Evolutionary conservation across 2,797 vertebrate genomes (phyloP), one percentile per base, ranked within the genome.

Genomic region (Pogoniulus pusillus): DNA sequence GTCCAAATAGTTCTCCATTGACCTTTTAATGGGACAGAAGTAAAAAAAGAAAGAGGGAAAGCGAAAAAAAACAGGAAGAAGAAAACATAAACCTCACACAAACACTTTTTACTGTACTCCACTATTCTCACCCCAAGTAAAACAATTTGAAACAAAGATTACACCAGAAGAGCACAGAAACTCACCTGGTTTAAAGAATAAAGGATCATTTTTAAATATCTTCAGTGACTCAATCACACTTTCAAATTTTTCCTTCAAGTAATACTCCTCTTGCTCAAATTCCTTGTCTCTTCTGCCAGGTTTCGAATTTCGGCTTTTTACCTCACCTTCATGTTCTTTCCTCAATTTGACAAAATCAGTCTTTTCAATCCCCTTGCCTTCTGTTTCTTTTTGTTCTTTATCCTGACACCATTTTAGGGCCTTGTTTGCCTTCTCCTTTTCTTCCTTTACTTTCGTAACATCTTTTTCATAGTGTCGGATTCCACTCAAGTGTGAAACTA

Each of bases 381-480:
- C 96, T 73, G 94, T 96, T 80, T 95, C 96, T 75, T 87, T 96
- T 53, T 85, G 74, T 55, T 96, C 94, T 87, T 94, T 95, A 54
- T 97, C 93, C 47, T 95, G 91, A 47, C 53, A 80, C 12, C 91
- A 54, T 57, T 98, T 98, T 43, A 97, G 62, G 78, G 97, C 97
- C 89, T 96, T 97, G 87, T 98, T 98, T 7, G 97, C 97, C 94
- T 98, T 99, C 89, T 98, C 97, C 89, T 98, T 99, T 87, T 98
- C 97, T 93, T 99, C 98, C 82, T 97, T 98, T 80, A 99, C 98
- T 96, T 99, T 99, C 83, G 98, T 96, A 75, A 97, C 94, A 78
- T 99, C 98, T 94, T 98, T 99, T 92, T 99, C 99, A 85, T 99
- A 99, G 93, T 99, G 99, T 66, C 99, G 98, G 93, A 99, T 99